These are phyloP conservation scores for Dexiosoma caninum DNA, from an alignment of 2,888 invertebrate genomes.

Conservation along the genomic window DNA sequence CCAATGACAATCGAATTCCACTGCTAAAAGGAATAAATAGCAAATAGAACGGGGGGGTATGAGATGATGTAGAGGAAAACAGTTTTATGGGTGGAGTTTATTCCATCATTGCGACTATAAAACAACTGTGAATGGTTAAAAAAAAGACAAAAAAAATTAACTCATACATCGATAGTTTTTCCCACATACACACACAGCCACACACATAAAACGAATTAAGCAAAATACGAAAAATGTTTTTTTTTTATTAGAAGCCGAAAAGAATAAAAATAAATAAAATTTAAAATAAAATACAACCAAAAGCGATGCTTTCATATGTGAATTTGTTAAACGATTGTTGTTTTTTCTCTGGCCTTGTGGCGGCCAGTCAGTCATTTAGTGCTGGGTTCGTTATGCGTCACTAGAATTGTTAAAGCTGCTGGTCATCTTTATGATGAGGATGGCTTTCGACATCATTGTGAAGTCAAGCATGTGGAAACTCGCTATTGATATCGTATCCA, in stretches of 20 bases:
- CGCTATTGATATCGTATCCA: constrained; percentile 46
- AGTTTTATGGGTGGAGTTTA: constrained; percentile 58
- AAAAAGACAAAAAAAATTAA: constrained; percentile 22
- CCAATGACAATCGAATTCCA: constrained; percentile 50
- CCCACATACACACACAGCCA: constrained; percentile 2
- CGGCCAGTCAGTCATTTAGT: constrained; percentile 9
- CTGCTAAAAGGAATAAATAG: constrained; percentile 41
- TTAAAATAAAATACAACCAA: constrained; percentile 8
- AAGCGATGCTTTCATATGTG: constrained; percentile 51
- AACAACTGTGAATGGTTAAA: constrained; percentile 34
- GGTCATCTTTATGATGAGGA: constrained; percentile 59
- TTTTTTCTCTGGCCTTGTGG: neutral
- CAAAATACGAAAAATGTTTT: constrained; percentile 10
- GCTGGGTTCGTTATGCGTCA: constrained; percentile 55
- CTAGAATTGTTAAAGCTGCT: constrained; percentile 58
- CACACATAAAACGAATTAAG: constrained; percentile 1
- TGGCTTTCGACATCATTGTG: constrained; percentile 66
- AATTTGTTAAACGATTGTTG: constrained; percentile 34
- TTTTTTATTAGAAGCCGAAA: neutral
- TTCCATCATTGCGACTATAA: constrained; percentile 47
- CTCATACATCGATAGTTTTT: neutral
- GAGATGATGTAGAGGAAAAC: neutral
- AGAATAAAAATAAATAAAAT: constrained; percentile 5
- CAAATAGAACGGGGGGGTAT: neutral
- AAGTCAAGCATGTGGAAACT: constrained; percentile 75